Conservation (phyloP, 2,113 vertebrate genomes). For the Scomber scombrus region DNA sequence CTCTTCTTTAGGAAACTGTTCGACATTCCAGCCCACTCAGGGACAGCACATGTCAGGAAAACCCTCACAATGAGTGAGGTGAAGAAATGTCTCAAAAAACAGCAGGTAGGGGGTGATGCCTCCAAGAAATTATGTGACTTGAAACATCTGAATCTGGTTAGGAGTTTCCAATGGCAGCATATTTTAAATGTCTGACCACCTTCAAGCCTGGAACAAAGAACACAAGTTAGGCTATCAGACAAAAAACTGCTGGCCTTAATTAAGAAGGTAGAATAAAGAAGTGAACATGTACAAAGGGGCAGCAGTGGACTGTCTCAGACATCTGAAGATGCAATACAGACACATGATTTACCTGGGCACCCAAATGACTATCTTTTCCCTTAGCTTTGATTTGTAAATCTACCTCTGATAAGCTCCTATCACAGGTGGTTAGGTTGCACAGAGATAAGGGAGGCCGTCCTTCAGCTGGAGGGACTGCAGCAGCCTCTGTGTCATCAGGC, state of each 20-base stretch:
- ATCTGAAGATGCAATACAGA: background rate
- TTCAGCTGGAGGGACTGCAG: background rate
- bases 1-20: slow-evolving; percentile 49
- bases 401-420: background rate
- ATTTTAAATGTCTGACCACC: too few relatives aligned
- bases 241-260: background rate
- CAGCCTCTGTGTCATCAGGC: background rate
- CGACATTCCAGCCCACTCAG: slow-evolving; percentile 51
- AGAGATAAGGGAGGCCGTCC: background rate
- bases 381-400: background rate
- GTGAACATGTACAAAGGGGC: background rate
- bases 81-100: slow-evolving; percentile 11
- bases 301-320: background rate
- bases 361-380: background rate
- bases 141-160: background rate
- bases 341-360: background rate
- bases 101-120: background rate
- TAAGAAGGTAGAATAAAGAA: background rate
- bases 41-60: slow-evolving; percentile 23
- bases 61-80: background rate
- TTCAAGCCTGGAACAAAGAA: background rate
- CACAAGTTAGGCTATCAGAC: background rate
- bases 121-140: background rate
- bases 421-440: background rate
- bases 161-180: background rate